Base-by-base conservation (phyloP, 2,113 vertebrate species). In the Amblyopsis rosae region DNA sequence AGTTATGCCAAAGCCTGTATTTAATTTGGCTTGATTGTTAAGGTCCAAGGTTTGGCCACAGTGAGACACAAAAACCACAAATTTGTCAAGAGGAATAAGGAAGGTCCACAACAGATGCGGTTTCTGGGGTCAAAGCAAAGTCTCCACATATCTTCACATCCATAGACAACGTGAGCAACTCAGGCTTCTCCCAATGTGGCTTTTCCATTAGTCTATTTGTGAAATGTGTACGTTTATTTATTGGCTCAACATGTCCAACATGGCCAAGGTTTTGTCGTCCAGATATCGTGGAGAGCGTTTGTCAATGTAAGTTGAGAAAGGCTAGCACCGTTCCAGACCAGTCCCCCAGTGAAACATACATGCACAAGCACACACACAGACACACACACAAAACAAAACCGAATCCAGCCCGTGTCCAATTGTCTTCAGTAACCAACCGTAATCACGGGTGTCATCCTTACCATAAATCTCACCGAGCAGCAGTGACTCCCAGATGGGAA, bases 371-470 rank as follows among this genome's bases (percentile, higher is more conserved):
- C 45, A 62, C 45, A 47, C 35, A 45, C 73, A 81, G 74, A 81
- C 6, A 67, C 58, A 65, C 72, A 78, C 62, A 74, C 48, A 69
- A 26, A 76, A 75, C 66, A 62, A 67, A 51, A 69, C 64, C 32
- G 69, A 75, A 72, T 62, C 70, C 72, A 17, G 67, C 73, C 83
- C 73, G 55, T 65, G 79, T 90, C 85, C 89, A 90, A 83, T 90
- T 84, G 87, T 90, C 81, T 67, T 85, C 84, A 69, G 88, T 71
- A 82, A 88, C 84, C 67, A 61, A 84, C 84, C 81, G 85, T 92
- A 89, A 92, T 92, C 88, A 87, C 82, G 71, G 86, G 84, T 89
- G 86, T 90, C 90, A 88, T 88, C 84, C 81, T 79, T 4, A 41
- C 76, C 81, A 65, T 93, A 92, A 92, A 93, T 93, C 90, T 87